These are phyloP conservation scores for Diaphora mendica DNA, from an alignment of 2,888 invertebrate species.

Conservation along the genomic window DNA sequence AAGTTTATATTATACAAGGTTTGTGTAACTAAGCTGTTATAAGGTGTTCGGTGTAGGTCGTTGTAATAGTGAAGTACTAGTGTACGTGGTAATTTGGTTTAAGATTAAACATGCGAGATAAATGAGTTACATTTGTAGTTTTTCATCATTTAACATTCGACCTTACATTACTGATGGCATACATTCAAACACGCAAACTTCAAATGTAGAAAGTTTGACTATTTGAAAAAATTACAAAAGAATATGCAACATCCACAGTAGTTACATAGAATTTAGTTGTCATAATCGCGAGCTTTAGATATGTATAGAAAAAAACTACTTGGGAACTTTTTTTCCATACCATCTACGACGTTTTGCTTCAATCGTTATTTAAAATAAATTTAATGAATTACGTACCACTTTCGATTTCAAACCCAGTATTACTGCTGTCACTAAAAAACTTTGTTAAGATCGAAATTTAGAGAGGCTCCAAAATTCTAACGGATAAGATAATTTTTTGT, in stretches of 20 bases:
- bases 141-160: not conserved
- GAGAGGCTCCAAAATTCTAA: not conserved
- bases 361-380: not conserved
- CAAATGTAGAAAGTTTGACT: not conserved
- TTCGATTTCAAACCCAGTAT: not conserved
- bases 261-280: not conserved
- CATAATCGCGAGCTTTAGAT: no score
- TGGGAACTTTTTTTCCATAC: no score
- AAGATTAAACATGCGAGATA: slow-evolving; percentile 5
- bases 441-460: not conserved
- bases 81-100: not conserved
- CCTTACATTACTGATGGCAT: not conserved
- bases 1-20: slow-evolving; percentile 55
- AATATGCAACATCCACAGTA: not conserved
- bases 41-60: slow-evolving; percentile 11
- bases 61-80: not conserved
- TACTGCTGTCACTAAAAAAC: not conserved
- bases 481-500: not conserved
- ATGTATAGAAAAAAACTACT: no score
- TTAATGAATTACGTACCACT: not conserved
- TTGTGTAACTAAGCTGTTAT: slow-evolving; percentile 39
- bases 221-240: not conserved
- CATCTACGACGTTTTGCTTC: no score
- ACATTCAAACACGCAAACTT: not conserved
- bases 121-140: slow-evolving; percentile 1